Percentiles rank a stretch among this genome's conserved stretches.
These are phyloP conservation scores for Scaptomyza reducta DNA, from an alignment of 2,888 invertebrate genomes.

Conservation along the genomic window DNA sequence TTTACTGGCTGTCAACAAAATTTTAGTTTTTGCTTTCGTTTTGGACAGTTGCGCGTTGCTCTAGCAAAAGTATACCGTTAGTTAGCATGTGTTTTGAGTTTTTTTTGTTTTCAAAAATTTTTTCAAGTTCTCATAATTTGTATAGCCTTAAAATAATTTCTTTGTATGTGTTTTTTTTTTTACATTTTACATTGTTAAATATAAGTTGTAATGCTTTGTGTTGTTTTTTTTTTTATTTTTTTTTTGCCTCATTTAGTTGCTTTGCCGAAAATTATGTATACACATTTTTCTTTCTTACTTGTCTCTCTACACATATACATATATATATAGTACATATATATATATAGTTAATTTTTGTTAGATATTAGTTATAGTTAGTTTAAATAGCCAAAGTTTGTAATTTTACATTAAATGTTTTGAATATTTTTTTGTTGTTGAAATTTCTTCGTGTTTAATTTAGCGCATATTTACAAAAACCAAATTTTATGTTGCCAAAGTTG, in stretches of 20 bases:
- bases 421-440: conserved; percentile 32
- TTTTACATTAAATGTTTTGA: conserved; percentile 64
- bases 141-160: conserved; percentile 78
- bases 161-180: conserved; percentile 65
- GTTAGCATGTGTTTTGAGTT: conserved; percentile 25
- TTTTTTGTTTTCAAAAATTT: conserved; percentile 25
- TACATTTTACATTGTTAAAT: conserved; percentile 41
- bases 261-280: conserved; percentile 75
- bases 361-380: conserved; percentile 50
- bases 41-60: conserved; percentile 58
- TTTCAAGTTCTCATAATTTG: conserved; percentile 49
- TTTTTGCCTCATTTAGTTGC: conserved; percentile 75
- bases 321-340: conserved; percentile 60
- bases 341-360: conserved; percentile 51
- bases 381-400: conserved; percentile 64
- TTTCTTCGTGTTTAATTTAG: conserved; percentile 67
- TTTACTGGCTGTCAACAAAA: conserved; percentile 40
- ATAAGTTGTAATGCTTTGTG: conserved; percentile 30
- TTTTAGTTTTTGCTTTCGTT: background rate
- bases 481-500: conserved; percentile 41
- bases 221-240: conserved; percentile 18
- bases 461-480: conserved; percentile 84
- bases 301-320: conserved; percentile 55
- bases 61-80: conserved; percentile 71
- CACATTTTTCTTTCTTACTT: conserved; percentile 53